These are phyloP conservation scores for Galleria mellonella DNA, from an alignment of 1,140 invertebrate species.

Conservation along the genomic window DNA sequence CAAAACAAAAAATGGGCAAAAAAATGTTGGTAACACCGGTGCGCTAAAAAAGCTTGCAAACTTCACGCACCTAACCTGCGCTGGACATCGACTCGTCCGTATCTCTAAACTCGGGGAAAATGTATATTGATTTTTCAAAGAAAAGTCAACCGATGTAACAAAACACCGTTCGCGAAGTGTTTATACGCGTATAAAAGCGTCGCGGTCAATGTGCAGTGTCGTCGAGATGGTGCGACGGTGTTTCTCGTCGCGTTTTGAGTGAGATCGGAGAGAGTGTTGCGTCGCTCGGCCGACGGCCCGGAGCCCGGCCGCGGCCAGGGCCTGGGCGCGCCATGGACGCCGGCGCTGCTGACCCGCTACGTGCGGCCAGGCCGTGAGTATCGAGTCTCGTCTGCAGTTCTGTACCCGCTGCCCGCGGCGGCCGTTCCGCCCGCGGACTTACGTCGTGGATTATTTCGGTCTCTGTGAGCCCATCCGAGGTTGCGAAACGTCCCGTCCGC, in stretches of 20 bases:
- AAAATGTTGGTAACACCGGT: slow-evolving; percentile 76
- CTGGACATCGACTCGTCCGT: slow-evolving; percentile 75
- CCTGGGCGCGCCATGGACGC: slow-evolving; percentile 68
- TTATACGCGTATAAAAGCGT: slow-evolving; percentile 67
- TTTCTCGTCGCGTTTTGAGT: slow-evolving; percentile 63
- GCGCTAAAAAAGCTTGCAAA: slow-evolving; percentile 76
- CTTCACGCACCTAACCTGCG: slow-evolving; percentile 75
- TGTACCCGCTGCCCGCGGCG: slow-evolving; percentile 20
- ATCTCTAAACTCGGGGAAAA: slow-evolving; percentile 72
- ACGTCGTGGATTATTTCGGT: slow-evolving; percentile 65
- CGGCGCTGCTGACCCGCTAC: slow-evolving; percentile 62
- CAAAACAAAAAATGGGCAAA: slow-evolving; percentile 74
- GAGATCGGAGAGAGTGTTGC: slow-evolving; percentile 68
- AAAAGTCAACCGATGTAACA: slow-evolving; percentile 75
- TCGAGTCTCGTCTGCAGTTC: slow-evolving; percentile 31
- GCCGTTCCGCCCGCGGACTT: slow-evolving; percentile 30
- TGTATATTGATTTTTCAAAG: slow-evolving; percentile 77
- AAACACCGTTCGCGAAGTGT: slow-evolving; percentile 73
- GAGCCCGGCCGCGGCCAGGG: slow-evolving; percentile 64
- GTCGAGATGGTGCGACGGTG: slow-evolving; percentile 67
- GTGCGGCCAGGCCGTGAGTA: slow-evolving; percentile 68
- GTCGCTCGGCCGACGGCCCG: slow-evolving; percentile 63
- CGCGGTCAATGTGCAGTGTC: slow-evolving; percentile 64
- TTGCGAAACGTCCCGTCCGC: slow-evolving; percentile 60
- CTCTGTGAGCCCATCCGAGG: slow-evolving; percentile 45